These are phyloP conservation scores for Gallinago stenura DNA, from an alignment of 2,797 vertebrate genomes.

Conservation along the genomic window DNA sequence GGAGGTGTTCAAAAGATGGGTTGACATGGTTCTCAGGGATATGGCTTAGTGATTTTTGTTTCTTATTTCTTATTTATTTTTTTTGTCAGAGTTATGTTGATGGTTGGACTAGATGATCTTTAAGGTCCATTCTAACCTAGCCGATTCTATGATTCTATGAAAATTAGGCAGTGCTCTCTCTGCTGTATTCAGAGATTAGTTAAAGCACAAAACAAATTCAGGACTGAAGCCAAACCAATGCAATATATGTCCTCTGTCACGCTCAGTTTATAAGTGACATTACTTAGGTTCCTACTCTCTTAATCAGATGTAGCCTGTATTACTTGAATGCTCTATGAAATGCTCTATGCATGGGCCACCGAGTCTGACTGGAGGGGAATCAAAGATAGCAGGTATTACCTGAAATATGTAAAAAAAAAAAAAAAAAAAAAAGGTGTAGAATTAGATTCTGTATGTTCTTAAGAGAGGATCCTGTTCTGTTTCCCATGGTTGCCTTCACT, in stretches of 20 bases:
- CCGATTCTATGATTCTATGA: neutral
- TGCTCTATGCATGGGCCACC: neutral
- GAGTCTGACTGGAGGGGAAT: neutral
- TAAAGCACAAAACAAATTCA: neutral
- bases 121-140: no score
- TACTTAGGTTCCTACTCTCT: neutral
- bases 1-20: no score
- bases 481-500: neutral
- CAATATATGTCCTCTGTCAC: neutral
- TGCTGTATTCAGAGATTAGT: neutral
- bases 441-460: neutral
- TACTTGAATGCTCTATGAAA: neutral
- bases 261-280: neutral
- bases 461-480: neutral
- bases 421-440: neutral
- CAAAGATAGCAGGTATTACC: neutral
- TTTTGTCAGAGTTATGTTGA: no score
- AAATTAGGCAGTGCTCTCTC: conserved; percentile 17
- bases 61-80: no score
- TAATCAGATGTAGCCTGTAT: neutral
- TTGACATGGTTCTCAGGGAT: no score
- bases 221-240: neutral
- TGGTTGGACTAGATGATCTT: no score
- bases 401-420: neutral
- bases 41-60: no score